Percentiles rank a stretch among this genome's conserved stretches.
phyloP scores from a whole-genome alignment of 2,113 vertebrate genomes.

The Xiphophorus hellerii region DNA sequence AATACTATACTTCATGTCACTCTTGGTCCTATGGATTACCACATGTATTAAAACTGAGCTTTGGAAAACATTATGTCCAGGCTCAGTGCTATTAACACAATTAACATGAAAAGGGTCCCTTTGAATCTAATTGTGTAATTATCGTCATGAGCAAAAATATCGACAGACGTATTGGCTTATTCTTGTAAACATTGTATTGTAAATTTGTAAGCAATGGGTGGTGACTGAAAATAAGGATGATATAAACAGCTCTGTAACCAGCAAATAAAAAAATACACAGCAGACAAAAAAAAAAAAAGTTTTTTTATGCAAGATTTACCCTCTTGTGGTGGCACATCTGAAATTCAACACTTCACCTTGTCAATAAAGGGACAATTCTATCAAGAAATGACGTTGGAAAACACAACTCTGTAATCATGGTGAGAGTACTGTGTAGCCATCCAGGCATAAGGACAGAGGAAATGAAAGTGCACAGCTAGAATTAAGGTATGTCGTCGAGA shows the following conservation, averaged over 20 bases:
- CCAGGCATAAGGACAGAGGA: constrained; percentile 22
- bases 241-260: constrained; percentile 32
- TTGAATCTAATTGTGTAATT: constrained; percentile 37
- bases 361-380: constrained; percentile 29
- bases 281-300: constrained; percentile 1
- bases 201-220: constrained; percentile 2
- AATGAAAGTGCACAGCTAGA: constrained; percentile 19
- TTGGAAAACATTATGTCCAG: constrained; percentile 53
- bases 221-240: constrained; percentile 6
- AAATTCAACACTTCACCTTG: constrained; percentile 39
- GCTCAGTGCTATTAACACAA: constrained; percentile 57
- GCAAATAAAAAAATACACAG: constrained; percentile 28
- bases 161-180: constrained; percentile 22
- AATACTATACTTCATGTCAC: constrained; percentile 71
- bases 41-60: constrained; percentile 60
- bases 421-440: constrained; percentile 31
- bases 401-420: constrained; percentile 36
- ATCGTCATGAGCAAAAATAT: constrained; percentile 41
- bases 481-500: constrained; percentile 18
- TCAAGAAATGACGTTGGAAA: constrained; percentile 28
- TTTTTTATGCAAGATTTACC: constrained; percentile 19
- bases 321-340: constrained; percentile 21
- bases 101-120: constrained; percentile 50
- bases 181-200: constrained; percentile 44
- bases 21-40: constrained; percentile 67